phyloP scores from a whole-genome alignment of 2,888 invertebrate genomes.

The Caenorhabditis imperialis region DNA sequence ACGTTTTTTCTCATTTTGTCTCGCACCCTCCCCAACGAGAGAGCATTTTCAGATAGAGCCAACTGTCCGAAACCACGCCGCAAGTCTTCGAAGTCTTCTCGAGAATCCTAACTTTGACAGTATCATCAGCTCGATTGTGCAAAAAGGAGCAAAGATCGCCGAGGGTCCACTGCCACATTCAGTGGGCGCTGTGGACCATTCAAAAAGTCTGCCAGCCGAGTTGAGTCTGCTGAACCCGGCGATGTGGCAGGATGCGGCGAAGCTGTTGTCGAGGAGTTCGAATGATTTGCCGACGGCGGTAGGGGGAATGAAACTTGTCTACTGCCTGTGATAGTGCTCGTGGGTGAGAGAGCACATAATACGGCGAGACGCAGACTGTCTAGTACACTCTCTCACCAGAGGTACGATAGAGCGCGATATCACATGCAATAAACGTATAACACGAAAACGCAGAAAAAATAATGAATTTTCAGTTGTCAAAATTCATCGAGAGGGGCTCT shows the following conservation, averaged over 20 bases:
- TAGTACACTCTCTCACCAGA: no score
- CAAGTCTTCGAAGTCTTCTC: constrained; percentile 21
- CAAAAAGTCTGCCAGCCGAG: constrained; percentile 10
- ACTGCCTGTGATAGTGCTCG: no score
- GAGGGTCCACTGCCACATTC: constrained; percentile 38
- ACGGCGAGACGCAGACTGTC: no score
- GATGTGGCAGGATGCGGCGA: constrained; percentile 51
- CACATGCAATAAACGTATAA: no score
- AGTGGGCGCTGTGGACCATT: constrained; percentile 43
- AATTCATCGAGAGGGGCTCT: constrained; percentile 40
- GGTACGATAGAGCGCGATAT: no score
- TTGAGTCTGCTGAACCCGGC: constrained; percentile 41
- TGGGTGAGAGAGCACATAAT: no score
- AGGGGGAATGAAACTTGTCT: background rate
- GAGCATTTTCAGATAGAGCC: constrained; percentile 36
- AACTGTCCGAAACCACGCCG: constrained; percentile 20
- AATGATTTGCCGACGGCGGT: constrained; percentile 53
- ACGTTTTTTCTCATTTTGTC: background rate
- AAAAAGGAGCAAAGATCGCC: constrained; percentile 46
- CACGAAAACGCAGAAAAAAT: no score
- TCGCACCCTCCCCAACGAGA: background rate
- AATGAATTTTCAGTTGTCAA: constrained; percentile 36
- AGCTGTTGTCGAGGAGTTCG: constrained; percentile 21
- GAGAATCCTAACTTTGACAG: constrained; percentile 48
- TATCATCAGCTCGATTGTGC: constrained; percentile 41